Evolutionary conservation across 2,113 vertebrate genomes (phyloP), one percentile per base, ranked within the genome.

Genomic region (Pomatostomus ruficeps): DNA sequence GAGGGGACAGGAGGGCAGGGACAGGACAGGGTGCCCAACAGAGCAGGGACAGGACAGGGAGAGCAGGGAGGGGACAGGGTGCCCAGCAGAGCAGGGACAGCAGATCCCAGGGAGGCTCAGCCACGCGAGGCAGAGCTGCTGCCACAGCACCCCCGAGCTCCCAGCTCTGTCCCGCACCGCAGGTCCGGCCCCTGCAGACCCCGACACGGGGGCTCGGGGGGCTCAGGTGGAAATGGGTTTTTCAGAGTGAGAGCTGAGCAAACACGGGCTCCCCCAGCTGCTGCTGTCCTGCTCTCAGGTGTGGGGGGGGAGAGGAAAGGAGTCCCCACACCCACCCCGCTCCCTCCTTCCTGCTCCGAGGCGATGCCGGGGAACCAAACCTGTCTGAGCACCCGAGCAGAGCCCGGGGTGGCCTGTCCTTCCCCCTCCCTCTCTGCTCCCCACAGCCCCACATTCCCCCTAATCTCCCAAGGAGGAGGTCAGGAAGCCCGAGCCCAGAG

Each of bases 191-290:
- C 70, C 5, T 12, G 22, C 4, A 45, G 52, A 40, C 49, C 25
- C 13, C 12, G 6, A 1, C 3, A 5, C 0, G 0, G 63, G 45
- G 23, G 16, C 3, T 4, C 0, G 0, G 63, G 45, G 23, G 16
- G 7, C 33, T 77, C 42, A 18, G 65, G 58, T 45, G 51, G 63
- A 31, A 84, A 86, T 33, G 5, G n/a, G 4, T 55, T 75, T 67
- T 14, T 43, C 48, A 6, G 5, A 12, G 49, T 2, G 1, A 24
- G 45, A 73, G 36, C 12, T 28, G 49, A 80, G 70, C 43, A 35
- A 13, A 22, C 7, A 7, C 4, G 40, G 48, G 45, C n/a, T 66
- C 22, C 42, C 11, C 57, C 12, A 13, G 67, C 51, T 33, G 68
- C 76, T 77, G 55, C 68, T 52, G 19, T 9, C 36, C 20, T 40